Evolutionary conservation across 1,140 invertebrate species (phyloP).

Genomic region (Aphis gossypii): DNA sequence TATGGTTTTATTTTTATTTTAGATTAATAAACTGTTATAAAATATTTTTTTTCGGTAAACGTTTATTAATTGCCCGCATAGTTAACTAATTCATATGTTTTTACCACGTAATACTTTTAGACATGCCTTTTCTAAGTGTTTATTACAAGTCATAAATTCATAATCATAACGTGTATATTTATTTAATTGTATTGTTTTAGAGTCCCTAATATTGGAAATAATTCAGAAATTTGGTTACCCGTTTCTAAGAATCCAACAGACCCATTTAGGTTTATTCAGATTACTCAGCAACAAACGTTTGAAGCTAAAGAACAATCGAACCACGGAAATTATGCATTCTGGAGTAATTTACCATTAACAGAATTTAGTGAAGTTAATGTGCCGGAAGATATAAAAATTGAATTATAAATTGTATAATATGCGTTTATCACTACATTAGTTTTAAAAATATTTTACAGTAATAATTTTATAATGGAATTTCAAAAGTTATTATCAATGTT

Average conservation of each 20-base stretch:
- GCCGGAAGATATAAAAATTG: not conserved
- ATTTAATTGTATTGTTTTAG: not conserved
- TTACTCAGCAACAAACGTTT: constrained; percentile 32
- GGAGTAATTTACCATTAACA: constrained; percentile 11
- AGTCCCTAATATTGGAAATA: not conserved
- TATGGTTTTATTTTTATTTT: no score
- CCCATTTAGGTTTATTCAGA: not conserved
- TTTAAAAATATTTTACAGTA: no score
- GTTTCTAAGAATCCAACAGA: constrained; percentile 17
- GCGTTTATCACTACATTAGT: no score
- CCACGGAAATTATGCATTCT: not conserved
- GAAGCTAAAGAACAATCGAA: not conserved
- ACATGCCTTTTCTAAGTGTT: no score
- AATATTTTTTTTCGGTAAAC: no score
- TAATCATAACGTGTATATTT: not conserved
- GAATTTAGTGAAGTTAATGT: not conserved
- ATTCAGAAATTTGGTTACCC: not conserved
- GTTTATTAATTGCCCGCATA: no score
- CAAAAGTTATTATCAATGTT: no score
- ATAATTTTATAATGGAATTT: no score
- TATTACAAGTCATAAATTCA: not conserved
- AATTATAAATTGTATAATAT: not conserved
- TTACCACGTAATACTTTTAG: no score
- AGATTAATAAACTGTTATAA: no score
- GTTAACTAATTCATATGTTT: no score